Base-by-base conservation (phyloP, 1,140 invertebrate species). In the Tetramorium simillimum region DNA sequence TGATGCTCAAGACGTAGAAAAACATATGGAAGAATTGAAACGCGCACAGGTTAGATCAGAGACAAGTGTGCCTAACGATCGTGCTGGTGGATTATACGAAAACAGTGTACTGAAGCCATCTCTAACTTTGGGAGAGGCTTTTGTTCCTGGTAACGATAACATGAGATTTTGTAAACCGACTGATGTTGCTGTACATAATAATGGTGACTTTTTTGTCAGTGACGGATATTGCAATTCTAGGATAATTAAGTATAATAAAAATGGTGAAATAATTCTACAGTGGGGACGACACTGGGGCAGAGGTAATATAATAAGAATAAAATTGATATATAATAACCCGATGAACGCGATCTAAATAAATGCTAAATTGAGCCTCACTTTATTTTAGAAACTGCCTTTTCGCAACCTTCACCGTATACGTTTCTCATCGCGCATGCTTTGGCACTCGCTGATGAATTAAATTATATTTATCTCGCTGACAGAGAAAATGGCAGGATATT, bases 171-270 rank as follows among this genome's bases (percentile, higher is more conserved):
- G 99, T 94, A 99, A 99, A 94, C 99, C 99, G 12, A 98, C 98
- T 9, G 97, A 98, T 9, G 98, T 99, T 2, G 98, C 99, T 40
- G 98, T 98, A 10, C 94, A 98, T 28, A 94, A 96, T 7, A 97
- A 97, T 91, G 98, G 98, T 0, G 97, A 98, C 81, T 98, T 99
- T 94, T 99, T 98, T 94, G 98, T 99, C 0, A 97, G 98, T 14
- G 99, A 99, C 95, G 98, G 98, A 14, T 99, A 99, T 93, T 99
- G 99, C 93, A 99, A 99, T 95, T 97, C 97, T 3, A 96, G 99
- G 87, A 97, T 99, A 40, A 95, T 99, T 37, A 99, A 99, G 93
- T 99, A 97, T 92, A 95, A 97, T 16, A 95, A 96, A 9, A 94
- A 96, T n/a, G 98, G 98, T 4, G 95, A 96, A 56, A 96, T 96